Evolutionary conservation across 2,797 vertebrate genomes (phyloP), one percentile per base, ranked within the genome.

Genomic region (Arrhamphus sclerolepis): DNA sequence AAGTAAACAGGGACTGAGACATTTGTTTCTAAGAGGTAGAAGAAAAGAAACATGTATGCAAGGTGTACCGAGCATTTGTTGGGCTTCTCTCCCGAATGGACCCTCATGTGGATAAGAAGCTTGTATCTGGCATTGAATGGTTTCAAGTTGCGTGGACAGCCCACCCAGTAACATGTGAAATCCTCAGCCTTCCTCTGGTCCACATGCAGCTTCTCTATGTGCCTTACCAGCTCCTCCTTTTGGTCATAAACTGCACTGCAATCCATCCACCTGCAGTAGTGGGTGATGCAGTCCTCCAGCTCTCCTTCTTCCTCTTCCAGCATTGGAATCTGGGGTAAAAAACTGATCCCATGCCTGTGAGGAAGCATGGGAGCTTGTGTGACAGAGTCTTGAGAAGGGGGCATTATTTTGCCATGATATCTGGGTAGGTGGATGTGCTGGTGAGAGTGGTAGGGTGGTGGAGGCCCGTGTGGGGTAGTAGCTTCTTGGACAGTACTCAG

Each of bases 121-220:
- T 99, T 99, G 85, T 99, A 99, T 62, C 97, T 94, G 44, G 98
- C 97, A 20, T 98, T 98, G 87, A 99, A 99, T 1, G 98, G 94
- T 77, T 96, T 98, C 84, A 94, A 93, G 86, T 92, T 92, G 58
- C 97, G 91, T n/a, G 96, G 93, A 59, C 98, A 99, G 17, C 93
- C 94, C 0, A 87, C 87, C 98, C 98, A 99, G 89, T 95, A 97
- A 84, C 98, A 99, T 2, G 95, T 94, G 87, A 98, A 99, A 68
- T 98, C 96, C 50, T 98, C 97, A 17, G 95, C 94, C 79, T 96
- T 97, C 66, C 95, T 91, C 86, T 98, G 98, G 88, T 98, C 97
- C 78, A 99, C 93, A 56, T 99, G 98, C 0, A 93, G 82, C 85
- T 95, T 98, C 84, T 98, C 97, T 62, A 99, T 98, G 89, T 98